Conservation (phyloP, 2,888 invertebrate genomes). For the Acleris holmiana region DNA sequence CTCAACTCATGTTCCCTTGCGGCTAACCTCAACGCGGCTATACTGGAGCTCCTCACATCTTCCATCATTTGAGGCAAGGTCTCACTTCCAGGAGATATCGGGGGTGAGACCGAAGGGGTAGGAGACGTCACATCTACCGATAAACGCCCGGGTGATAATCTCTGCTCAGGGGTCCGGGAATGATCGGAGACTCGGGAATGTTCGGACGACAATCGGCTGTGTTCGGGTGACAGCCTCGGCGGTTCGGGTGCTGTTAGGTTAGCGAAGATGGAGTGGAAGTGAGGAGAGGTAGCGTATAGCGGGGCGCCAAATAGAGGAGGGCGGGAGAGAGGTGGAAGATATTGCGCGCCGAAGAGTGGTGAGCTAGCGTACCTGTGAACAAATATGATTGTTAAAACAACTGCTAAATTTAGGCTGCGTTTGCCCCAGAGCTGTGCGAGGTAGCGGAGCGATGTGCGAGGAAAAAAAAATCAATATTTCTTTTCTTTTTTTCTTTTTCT, state of each 20-base stretch:
- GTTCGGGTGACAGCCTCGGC: conserved; percentile 70
- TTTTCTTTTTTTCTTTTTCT: too few species aligned
- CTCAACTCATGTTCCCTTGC: conserved; percentile 95
- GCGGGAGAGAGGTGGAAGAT: conserved; percentile 70
- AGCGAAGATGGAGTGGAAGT: conserved; percentile 94
- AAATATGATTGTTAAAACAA: not conserved
- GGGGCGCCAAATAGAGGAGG: conserved; percentile 73
- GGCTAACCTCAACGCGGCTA: conserved; percentile 93
- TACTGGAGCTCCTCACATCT: conserved; percentile 93
- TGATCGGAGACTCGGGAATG: conserved; percentile 55
- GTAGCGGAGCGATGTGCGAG: too few species aligned
- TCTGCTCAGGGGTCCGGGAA: conserved; percentile 59
- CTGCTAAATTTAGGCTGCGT: too few species aligned
- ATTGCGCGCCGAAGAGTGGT: conserved; percentile 73
- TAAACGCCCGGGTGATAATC: conserved; percentile 46
- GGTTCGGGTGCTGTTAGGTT: conserved; percentile 87
- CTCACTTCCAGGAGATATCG: conserved; percentile 79
- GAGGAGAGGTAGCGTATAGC: conserved; percentile 79
- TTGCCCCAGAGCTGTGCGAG: too few species aligned
- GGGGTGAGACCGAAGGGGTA: conserved; percentile 79
- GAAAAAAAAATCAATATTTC: too few species aligned
- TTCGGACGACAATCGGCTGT: conserved; percentile 54
- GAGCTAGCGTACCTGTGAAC: conserved; percentile 70
- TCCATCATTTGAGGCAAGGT: conserved; percentile 78
- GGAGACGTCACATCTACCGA: conserved; percentile 64